Conservation (phyloP, 2,888 invertebrate genomes). For the Synanthedon formicaeformis region DNA sequence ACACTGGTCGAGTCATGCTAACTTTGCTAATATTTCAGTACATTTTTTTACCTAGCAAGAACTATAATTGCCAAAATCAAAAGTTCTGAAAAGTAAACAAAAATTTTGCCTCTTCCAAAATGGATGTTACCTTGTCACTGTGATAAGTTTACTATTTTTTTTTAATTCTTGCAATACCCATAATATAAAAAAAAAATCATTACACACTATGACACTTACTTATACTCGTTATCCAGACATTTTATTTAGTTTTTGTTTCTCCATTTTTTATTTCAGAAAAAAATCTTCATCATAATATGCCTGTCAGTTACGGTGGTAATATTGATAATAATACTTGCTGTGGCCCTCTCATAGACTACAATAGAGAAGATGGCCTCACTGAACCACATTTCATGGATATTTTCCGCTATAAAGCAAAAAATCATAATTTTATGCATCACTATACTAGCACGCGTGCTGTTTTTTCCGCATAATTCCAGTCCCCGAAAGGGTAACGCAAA, state of each 20-base stretch:
- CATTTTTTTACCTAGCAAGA: no score
- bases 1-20: no score
- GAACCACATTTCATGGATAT: constrained; percentile 5
- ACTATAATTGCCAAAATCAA: no score
- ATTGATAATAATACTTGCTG: constrained; percentile 78
- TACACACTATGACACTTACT: background rate
- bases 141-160: background rate
- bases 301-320: constrained; percentile 81
- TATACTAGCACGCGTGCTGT: no score
- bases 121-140: no score
- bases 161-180: background rate
- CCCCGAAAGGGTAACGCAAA: no score
- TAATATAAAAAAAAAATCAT: background rate
- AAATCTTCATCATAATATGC: constrained; percentile 90
- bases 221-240: constrained; percentile 14
- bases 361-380: constrained; percentile 24
- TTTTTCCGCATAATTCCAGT: no score
- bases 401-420: no score
- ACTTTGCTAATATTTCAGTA: no score
- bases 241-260: constrained; percentile 66
- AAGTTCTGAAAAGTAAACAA: no score
- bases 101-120: no score
- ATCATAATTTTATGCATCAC: no score
- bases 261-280: constrained; percentile 82
- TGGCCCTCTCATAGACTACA: constrained; percentile 34